Base-by-base conservation (phyloP, 2,797 vertebrate species). In the Anguilla megastoma region DNA sequence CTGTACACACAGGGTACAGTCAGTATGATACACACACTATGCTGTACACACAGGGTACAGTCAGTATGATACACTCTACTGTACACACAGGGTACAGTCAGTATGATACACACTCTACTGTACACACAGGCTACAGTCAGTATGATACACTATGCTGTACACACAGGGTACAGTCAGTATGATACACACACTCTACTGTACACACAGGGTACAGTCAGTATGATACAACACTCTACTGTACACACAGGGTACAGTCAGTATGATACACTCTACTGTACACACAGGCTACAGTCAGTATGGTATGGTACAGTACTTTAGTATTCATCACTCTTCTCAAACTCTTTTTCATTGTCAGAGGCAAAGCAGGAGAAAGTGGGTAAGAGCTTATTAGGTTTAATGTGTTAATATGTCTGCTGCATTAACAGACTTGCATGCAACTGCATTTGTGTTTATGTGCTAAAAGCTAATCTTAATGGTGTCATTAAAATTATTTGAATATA, bases 291-390 rank as follows among this genome's bases (percentile, higher is more conserved):
- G 60, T n/a, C 24, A 7, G 60, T 63, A 8, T n/a, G 16, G 14
- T 18, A 60, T 12, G 1, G 60, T 63, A 21, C 60, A 63, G 60
- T 63, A 21, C 24, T 63, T 5, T 1, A 21, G 24, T n/a, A 63
- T 63, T 63, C 12, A 56, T 63, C 88, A 87, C 74, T 2, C 9
- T 16, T 90, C 48, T 80, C 4, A 45, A 87, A 56, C 88, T 87
- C 88, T 93, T 89, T 91, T 91, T 88, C 86, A 0, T 91, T 54
- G 84, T 91, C 88, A 56, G 36, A 93, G 41, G 82, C 87, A 88
- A 85, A 86, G 84, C 88, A 80, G 85, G 86, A 88, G 87, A 54
- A 18, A 91, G 88, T 80, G 85, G 79, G 82, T 90, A 89, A 88
- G 91, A 66, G 79, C 76, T 45, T 48, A 30, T 48, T 10, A 80